Conservation (phyloP, 2,888 invertebrate genomes). For the Bugulina stolonifera region DNA sequence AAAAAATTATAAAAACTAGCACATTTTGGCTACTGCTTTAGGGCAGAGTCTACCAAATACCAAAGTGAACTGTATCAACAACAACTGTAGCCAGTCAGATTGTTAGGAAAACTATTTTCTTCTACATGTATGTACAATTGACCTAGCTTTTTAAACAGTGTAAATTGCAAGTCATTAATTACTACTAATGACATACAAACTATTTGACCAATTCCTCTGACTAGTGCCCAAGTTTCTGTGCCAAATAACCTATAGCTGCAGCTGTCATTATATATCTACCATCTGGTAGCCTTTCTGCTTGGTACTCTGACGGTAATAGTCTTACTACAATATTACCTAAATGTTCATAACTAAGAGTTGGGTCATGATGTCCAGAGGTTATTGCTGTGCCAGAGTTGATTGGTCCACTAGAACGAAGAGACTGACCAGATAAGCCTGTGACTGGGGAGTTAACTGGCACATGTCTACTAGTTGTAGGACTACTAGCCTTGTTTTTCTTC, state of each 20-base stretch:
- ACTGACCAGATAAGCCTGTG: background rate
- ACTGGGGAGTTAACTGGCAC: background rate
- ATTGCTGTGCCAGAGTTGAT: background rate
- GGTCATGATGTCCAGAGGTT: background rate
- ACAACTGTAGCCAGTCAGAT: no score
- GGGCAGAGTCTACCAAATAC: no score
- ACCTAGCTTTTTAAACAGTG: no score
- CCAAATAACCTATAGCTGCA: slow-evolving; percentile 20
- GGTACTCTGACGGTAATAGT: slow-evolving; percentile 9
- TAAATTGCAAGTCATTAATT: no score
- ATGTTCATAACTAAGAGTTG: background rate
- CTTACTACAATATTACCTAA: background rate
- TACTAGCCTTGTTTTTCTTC: slow-evolving; percentile 24
- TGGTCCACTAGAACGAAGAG: background rate
- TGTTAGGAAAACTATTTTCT: no score
- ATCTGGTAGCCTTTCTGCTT: background rate
- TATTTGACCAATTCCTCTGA: background rate
- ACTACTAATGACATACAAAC: no score
- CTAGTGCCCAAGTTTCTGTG: slow-evolving; percentile 12
- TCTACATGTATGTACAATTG: no score
- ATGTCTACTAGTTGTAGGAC: background rate
- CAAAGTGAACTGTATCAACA: no score
- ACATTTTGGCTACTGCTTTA: no score
- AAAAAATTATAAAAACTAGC: no score
- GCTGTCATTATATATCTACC: slow-evolving; percentile 21